These are phyloP conservation scores for Micronycteris hirsuta DNA, from an alignment of 2,113 vertebrate genomes.

Conservation along the genomic window DNA sequence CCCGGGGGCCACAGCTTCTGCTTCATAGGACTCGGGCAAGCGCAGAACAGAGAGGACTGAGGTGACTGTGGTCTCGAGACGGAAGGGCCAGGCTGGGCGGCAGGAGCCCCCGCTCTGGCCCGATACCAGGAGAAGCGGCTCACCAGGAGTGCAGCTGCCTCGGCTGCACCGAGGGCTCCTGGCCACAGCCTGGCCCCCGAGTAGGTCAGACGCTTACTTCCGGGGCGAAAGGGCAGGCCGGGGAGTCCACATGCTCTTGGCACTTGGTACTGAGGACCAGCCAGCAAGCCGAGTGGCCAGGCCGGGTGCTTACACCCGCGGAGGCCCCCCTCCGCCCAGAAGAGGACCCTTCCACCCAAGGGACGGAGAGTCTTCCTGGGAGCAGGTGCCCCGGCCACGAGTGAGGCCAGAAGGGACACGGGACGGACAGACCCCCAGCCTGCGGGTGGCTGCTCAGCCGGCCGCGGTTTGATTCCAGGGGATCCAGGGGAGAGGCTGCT, in stretches of 20 bases:
- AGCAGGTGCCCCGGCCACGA: rapidly evolving
- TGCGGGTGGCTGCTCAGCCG: too few species aligned
- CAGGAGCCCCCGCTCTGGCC: background rate
- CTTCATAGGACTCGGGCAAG: background rate
- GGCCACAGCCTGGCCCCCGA: background rate
- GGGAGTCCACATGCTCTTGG: background rate
- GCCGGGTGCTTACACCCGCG: rapidly evolving
- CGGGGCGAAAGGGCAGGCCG: background rate
- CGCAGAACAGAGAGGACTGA: rapidly evolving
- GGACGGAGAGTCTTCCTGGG: background rate
- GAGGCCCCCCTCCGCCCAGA: background rate
- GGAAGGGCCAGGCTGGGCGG: background rate
- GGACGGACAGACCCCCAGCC: background rate
- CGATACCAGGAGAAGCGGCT: background rate
- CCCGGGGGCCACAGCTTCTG: background rate
- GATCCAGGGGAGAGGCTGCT: background rate
- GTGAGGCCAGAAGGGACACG: background rate
- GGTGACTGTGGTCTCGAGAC: rapidly evolving
- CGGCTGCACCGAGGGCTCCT: background rate
- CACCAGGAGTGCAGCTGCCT: background rate
- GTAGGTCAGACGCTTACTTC: background rate
- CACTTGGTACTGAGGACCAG: background rate
- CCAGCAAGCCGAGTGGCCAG: background rate
- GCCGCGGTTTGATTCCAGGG: too few species aligned
- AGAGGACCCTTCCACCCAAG: background rate